Base-by-base conservation (phyloP, 2,113 vertebrate species). In the Daboia siamensis region DNA sequence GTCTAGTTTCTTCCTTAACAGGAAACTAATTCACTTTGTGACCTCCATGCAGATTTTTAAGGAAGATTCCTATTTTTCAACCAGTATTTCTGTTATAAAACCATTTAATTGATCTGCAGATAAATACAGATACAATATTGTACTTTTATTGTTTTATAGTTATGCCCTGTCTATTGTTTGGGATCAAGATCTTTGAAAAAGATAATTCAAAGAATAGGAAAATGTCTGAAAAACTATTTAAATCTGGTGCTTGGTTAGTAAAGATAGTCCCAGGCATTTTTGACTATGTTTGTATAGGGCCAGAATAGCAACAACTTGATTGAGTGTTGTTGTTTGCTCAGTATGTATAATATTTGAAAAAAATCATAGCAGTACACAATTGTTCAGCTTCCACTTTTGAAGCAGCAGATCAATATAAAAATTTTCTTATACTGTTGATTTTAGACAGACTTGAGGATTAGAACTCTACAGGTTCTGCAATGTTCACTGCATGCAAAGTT, bases 161-260 rank as follows among this genome's bases (percentile, higher is more conserved):
- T 61, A 64, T 87, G 23, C 23, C 51, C 86, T 61, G 29, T 87
- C 33, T 12, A 61, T 61, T 56, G 24, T 39, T 26, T 55, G 46
- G 2, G 6, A 24, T 56, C 54, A 92, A 88, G 61, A 29, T 33
- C 11, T 88, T 80, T 88, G n/a, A 86, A 74, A 88, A 88, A 48
- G 12, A 55, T 92, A 87, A 23, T 8, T 61, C 86, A 44, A 46
- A 39, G n/a, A 48, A 44, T 51, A 33, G 17, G 56, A 52, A 59
- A 61, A 33, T 52, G 13, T 91, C 26, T 92, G 87, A 61, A n/a
- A 93, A 10, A 12, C 84, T 20, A 74, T 52, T 93, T 95, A 4
- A 1, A 59, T 59, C 46, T 46, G 33, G 44, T 86, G 2, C 90
- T 94, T 88, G 87, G 24, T 92, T 92, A 93, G 51, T 84, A 93